Percentiles rank a stretch among this genome's conserved stretches.
These are phyloP conservation scores for Heterocephalus glaber DNA, from an alignment of 2,113 vertebrate species.

Conservation along the genomic window DNA sequence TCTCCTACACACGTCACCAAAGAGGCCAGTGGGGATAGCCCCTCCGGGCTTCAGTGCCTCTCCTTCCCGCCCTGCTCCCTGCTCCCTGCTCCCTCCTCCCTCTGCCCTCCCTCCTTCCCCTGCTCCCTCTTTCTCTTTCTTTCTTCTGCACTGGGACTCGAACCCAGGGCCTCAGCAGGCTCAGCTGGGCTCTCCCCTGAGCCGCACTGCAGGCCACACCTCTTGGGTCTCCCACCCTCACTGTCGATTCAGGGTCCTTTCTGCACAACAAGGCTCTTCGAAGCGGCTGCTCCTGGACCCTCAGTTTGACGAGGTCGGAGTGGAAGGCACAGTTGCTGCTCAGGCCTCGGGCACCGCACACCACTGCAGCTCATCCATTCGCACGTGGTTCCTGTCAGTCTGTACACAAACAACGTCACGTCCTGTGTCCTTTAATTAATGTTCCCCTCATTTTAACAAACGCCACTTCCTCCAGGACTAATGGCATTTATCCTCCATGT, in stretches of 20 bases:
- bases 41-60: not conserved
- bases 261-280: not conserved
- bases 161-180: too few species aligned
- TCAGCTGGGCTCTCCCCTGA: too few species aligned
- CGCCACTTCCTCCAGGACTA: conserved; percentile 13
- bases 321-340: not conserved
- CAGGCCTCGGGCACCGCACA: not conserved
- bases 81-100: not conserved
- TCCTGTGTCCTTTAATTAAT: not conserved
- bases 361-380: not conserved
- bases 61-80: not conserved
- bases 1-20: not conserved
- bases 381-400: not conserved
- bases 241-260: not conserved
- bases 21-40: not conserved
- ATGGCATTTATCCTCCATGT: not conserved
- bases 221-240: not conserved
- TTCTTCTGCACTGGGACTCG: not conserved
- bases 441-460: not conserved
- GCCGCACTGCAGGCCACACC: not conserved
- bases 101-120: not conserved
- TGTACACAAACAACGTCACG: not conserved
- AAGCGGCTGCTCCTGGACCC: not conserved
- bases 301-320: not conserved
- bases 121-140: too few species aligned